Conservation (phyloP, 2,888 invertebrate genomes). For the Liodrosophila aerea region DNA sequence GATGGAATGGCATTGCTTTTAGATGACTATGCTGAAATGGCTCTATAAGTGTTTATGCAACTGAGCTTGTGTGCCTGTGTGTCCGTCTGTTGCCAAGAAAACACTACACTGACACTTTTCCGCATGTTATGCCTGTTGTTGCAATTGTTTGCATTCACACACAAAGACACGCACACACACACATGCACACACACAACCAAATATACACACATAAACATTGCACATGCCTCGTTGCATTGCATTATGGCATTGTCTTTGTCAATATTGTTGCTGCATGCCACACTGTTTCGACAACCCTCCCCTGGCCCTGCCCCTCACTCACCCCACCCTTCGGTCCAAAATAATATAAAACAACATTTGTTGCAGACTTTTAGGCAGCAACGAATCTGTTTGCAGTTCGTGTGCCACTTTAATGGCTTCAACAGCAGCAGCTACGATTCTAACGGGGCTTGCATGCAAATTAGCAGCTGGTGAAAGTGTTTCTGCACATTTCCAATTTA, state of each 20-base stretch:
- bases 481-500: background rate
- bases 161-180: constrained; percentile 15
- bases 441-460: constrained; percentile 31
- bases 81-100: constrained; percentile 60
- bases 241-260: constrained; percentile 74
- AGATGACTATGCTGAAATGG: constrained; percentile 72
- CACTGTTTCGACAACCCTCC: constrained; percentile 39
- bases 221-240: constrained; percentile 51
- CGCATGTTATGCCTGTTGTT: constrained; percentile 74
- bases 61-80: constrained; percentile 34
- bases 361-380: constrained; percentile 57
- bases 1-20: constrained; percentile 66
- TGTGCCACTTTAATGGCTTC: constrained; percentile 54
- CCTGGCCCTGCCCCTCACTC: background rate
- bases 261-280: constrained; percentile 62
- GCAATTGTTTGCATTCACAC: constrained; percentile 62
- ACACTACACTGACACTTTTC: constrained; percentile 67
- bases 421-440: constrained; percentile 5
- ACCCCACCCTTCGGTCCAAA: background rate
- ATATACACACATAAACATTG: constrained; percentile 17
- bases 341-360: constrained; percentile 51
- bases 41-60: constrained; percentile 73
- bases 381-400: constrained; percentile 38
- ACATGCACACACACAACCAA: constrained; percentile 22
- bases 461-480: constrained; percentile 22